Evolutionary conservation across 2,113 vertebrate species (phyloP).

Genomic region (Chionis minor): DNA sequence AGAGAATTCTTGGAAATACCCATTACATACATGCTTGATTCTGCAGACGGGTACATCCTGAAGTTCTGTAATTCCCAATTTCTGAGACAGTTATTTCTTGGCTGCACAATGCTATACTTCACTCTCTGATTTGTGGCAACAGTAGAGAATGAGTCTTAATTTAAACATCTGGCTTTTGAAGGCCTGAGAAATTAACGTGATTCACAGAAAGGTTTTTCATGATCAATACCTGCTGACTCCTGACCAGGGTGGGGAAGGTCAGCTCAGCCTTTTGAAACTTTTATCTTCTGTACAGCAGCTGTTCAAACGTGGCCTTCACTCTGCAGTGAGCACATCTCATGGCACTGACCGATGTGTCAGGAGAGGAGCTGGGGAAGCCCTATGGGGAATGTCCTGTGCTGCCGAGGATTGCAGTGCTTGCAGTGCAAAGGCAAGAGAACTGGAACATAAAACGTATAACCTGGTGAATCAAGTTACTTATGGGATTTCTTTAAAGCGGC

Average conservation of each 20-base stretch:
- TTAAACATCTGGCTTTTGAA: not conserved
- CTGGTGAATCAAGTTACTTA: not conserved
- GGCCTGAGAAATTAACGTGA: not conserved
- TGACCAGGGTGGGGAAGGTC: not conserved
- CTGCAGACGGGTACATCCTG: not conserved
- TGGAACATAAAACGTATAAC: not conserved
- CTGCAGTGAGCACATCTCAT: fast-evolving
- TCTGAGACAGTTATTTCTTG: not conserved
- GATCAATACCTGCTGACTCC: not conserved
- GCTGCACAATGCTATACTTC: not conserved
- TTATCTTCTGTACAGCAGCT: not conserved
- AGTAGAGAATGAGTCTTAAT: not conserved
- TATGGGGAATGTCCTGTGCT: fast-evolving
- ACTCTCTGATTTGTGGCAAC: not conserved
- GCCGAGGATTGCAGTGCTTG: not conserved
- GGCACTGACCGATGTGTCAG: fast-evolving
- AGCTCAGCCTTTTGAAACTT: not conserved
- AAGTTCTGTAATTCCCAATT: not conserved
- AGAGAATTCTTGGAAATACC: not conserved
- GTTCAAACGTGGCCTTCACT: not conserved
- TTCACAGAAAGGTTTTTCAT: not conserved
- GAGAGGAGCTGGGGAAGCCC: not conserved
- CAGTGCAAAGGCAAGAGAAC: not conserved
- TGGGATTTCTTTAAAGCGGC: fast-evolving
- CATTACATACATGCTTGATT: not conserved